Base-by-base conservation (phyloP, 2,888 invertebrate species). In the Andrena dorsata region DNA sequence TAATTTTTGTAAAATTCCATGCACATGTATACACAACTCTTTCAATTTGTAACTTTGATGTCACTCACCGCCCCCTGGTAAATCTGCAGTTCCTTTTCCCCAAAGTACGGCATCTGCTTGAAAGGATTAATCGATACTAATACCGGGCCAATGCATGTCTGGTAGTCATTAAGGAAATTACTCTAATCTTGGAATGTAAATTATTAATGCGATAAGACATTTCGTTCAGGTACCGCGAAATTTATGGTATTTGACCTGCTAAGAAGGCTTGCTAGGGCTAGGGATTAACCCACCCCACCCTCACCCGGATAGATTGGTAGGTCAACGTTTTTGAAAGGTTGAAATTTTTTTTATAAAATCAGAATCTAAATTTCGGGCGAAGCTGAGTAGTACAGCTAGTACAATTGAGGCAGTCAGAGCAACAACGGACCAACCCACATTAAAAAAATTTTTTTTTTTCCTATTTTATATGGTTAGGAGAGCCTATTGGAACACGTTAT, bases 121-220 rank as follows among this genome's bases (percentile, higher is more conserved):
- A 96, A 96, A 16, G 96, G 96, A 90, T 96, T 96, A 73, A 96
- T 94, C 1, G 96, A 95, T 69, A 96, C 95, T 83, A 96, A 92
- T 53, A 96, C 96, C 47, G 96, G 95, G 2, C 96, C 96, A 87
- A 96, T 96, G 92, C 96, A 96, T 49, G 96, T 96, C 95, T 96
- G 86, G 64, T 80, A 72, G n/a, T 35, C 63, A 77, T 91, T 92
- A 91, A 92, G 92, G 89, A 92, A 89, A 84, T 61, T 71, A 74
- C 30, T 72, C 28, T 16, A 2, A 60, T 49, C 35, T 16, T 16
- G 28, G 56, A 66, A 58, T 41, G 30, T 5, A 28, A 41, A n/a
- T 20, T 16, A 2, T 30, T 35, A 13, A 4, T 30, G 5, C 28
- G 2, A 51, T 51, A 10, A 20, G 13, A 13, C n/a, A 66, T 6